phyloP scores from a whole-genome alignment of 2,797 vertebrate species.

The Danionella dracula region DNA sequence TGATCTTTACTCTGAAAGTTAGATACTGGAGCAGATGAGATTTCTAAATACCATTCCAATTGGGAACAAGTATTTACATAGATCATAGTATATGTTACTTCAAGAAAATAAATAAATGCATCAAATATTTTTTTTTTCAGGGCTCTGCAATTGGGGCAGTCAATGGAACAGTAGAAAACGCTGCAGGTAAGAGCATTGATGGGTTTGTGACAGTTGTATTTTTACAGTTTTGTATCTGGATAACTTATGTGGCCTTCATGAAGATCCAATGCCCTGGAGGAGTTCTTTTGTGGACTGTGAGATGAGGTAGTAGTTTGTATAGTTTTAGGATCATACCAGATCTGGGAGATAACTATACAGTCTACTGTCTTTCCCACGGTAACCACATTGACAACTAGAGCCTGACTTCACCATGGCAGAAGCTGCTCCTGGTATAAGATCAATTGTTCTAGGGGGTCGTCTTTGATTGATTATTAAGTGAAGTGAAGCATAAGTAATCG shows the following conservation, averaged over 20 bases:
- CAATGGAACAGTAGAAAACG: slow-evolving; percentile 74
- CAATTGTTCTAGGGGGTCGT: neutral
- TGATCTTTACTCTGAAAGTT: too few relatives aligned
- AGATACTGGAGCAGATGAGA: too few relatives aligned
- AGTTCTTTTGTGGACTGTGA: slow-evolving; percentile 66
- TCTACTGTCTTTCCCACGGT: slow-evolving; percentile 97
- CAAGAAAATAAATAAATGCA: too few relatives aligned
- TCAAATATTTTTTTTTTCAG: slow-evolving; percentile 62
- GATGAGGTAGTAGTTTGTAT: slow-evolving; percentile 99
- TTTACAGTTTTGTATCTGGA: too few relatives aligned
- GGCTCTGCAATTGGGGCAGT: slow-evolving; percentile 72
- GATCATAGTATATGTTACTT: too few relatives aligned
- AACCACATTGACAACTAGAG: slow-evolving; percentile 54
- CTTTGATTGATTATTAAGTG: too few relatives aligned
- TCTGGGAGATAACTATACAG: slow-evolving; percentile 99
- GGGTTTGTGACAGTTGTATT: neutral
- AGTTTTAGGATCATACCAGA: slow-evolving; percentile 99
- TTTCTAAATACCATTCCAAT: too few relatives aligned
- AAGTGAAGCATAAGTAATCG: too few relatives aligned
- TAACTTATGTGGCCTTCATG: neutral
- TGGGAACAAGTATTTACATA: too few relatives aligned
- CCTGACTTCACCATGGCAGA: neutral
- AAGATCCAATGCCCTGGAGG: neutral
- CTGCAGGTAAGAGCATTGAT: slow-evolving; percentile 71
- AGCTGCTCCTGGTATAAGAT: neutral